phyloP scores from a whole-genome alignment of 2,113 vertebrate genomes.

The Marmota flaviventris region DNA sequence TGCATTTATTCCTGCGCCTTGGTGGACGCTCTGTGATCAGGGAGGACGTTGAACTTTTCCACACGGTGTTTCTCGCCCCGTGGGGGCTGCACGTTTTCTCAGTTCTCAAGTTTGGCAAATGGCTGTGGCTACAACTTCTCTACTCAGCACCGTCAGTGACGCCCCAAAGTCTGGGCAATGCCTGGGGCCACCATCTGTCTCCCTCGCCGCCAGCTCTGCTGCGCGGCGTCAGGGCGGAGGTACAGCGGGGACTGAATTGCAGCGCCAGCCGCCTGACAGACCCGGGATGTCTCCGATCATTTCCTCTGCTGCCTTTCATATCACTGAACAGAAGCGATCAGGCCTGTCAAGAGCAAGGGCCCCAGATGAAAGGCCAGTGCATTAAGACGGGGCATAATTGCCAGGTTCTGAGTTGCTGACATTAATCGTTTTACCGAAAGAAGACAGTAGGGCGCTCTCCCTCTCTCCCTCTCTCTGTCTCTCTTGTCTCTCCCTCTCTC shows the following conservation, averaged over 20 bases:
- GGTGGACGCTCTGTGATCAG: no score
- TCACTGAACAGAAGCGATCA: constrained; percentile 86
- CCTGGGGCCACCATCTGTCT: constrained; percentile 17
- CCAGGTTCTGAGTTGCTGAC: constrained; percentile 87
- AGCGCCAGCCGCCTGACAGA: constrained; percentile 62
- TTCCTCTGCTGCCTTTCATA: constrained; percentile 86
- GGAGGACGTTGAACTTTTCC: background rate
- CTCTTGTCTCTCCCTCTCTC: background rate
- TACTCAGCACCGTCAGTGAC: background rate
- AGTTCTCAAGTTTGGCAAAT: background rate
- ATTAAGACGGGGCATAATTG: constrained; percentile 89
- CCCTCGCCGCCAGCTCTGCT: background rate
- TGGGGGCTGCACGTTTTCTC: background rate
- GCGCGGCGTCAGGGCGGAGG: background rate
- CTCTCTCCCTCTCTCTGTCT: background rate
- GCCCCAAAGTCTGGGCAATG: background rate
- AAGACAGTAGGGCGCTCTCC: constrained; percentile 73
- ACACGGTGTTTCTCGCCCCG: fast-evolving
- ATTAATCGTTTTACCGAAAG: constrained; percentile 88
- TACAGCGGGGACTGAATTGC: background rate
- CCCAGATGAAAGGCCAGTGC: constrained; percentile 88
- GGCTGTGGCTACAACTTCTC: background rate
- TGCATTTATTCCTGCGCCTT: fast-evolving
- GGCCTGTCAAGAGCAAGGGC: constrained; percentile 86
- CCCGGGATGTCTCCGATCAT: constrained; percentile 75